These are phyloP conservation scores for Heliconius hortense DNA, from an alignment of 2,888 invertebrate genomes.

Conservation along the genomic window DNA sequence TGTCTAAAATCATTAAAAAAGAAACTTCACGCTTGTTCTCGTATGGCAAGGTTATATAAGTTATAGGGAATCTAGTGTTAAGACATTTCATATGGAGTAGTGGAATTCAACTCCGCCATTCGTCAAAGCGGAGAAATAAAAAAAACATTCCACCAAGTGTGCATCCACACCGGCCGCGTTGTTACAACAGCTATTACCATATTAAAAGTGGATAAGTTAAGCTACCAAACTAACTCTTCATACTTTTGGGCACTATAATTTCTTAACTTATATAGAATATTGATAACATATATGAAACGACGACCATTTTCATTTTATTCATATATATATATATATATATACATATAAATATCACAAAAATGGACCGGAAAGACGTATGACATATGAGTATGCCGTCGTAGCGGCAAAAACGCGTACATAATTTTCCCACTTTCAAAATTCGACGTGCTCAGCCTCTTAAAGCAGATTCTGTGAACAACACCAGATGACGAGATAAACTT, in stretches of 20 bases:
- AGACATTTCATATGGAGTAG: not conserved
- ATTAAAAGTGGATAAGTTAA: too few relatives aligned
- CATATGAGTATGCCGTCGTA: conserved; percentile 16
- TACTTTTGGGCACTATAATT: too few relatives aligned
- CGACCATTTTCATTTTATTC: not conserved
- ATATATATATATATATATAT: not conserved
- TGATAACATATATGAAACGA: not conserved
- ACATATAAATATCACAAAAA: conserved; percentile 1
- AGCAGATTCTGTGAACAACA: conserved; percentile 38
- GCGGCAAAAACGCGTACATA: conserved; percentile 39
- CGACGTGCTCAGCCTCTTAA: conserved; percentile 40
- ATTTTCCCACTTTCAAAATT: conserved; percentile 41
- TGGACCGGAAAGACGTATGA: conserved; percentile 36
- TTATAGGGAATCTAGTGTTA: too few relatives aligned
- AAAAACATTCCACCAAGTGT: not conserved
- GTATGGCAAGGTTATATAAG: too few relatives aligned
- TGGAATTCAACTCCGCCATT: not conserved
- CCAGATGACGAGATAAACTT: conserved; percentile 39
- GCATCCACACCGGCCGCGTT: not conserved
- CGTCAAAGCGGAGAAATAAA: not conserved
- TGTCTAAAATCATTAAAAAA: not conserved
- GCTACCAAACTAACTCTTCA: too few relatives aligned
- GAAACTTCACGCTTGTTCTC: too few relatives aligned
- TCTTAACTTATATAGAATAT: too few relatives aligned
- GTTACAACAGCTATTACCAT: too few relatives aligned